These are phyloP conservation scores for Melanotaenia parkinsoni DNA, from an alignment of 2,797 vertebrate genomes.

Conservation along the genomic window DNA sequence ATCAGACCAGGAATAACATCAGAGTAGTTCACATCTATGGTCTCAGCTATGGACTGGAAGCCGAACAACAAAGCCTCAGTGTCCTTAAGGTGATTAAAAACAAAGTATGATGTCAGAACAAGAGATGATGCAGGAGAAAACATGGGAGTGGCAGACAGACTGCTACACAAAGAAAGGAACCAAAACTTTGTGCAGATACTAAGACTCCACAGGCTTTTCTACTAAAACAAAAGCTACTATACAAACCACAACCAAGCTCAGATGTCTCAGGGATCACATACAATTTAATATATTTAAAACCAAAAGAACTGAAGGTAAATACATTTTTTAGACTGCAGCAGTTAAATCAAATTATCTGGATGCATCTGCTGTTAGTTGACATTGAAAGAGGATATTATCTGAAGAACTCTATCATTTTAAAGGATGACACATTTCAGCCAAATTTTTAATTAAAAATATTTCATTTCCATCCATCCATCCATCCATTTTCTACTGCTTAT, in stretches of 20 bases:
- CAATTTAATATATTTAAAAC: background rate
- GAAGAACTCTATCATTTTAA: too few species aligned
- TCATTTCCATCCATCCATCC: too few species aligned
- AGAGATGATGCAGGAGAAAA: background rate
- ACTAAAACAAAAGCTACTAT: too few species aligned
- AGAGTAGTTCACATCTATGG: slow-evolving; percentile 97
- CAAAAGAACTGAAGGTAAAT: background rate
- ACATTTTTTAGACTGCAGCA: background rate
- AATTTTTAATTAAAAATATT: too few species aligned
- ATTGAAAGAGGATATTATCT: background rate
- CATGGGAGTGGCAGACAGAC: background rate
- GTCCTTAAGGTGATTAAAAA: slow-evolving; percentile 79
- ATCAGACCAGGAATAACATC: slow-evolving; percentile 98
- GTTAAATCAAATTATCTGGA: too few species aligned
- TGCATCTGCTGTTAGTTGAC: too few species aligned
- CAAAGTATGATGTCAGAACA: background rate
- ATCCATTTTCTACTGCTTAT: too few species aligned
- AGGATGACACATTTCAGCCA: too few species aligned
- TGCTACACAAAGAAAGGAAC: background rate
- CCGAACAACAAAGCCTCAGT: slow-evolving; percentile 95
- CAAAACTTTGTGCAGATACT: background rate
- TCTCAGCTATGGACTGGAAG: slow-evolving; percentile 99
- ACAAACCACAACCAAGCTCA: background rate
- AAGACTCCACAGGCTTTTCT: background rate
- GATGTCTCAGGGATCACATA: background rate